These are phyloP conservation scores for Drosophila punjabiensis DNA, from an alignment of 1,140 invertebrate genomes.

Conservation along the genomic window DNA sequence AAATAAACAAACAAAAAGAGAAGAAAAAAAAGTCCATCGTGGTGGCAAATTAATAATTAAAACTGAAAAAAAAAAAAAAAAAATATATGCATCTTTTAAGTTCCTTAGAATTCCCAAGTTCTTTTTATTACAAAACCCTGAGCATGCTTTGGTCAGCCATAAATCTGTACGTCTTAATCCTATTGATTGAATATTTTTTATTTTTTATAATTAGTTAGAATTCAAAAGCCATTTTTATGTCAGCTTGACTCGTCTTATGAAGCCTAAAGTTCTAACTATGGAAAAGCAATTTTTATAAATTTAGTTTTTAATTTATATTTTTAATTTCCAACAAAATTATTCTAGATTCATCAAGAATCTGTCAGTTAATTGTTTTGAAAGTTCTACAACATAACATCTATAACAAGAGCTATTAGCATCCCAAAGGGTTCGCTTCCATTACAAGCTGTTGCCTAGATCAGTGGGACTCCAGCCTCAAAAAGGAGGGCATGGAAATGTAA, in stretches of 20 bases:
- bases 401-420: background rate
- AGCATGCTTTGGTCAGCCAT: background rate
- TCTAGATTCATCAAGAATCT: background rate
- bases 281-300: too few species aligned
- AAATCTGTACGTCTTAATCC: background rate
- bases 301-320: background rate
- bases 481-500: constrained; percentile 16
- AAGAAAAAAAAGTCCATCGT: background rate
- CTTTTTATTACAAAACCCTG: background rate
- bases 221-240: too few species aligned
- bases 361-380: background rate
- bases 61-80: background rate
- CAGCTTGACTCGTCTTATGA: too few species aligned
- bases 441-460: constrained; percentile 15
- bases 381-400: rapidly evolving
- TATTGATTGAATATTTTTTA: too few species aligned
- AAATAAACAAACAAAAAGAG: too few species aligned
- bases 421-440: constrained; percentile 3
- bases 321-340: background rate
- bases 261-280: too few species aligned
- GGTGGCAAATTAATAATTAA: too few species aligned
- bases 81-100: too few species aligned
- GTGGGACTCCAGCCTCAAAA: background rate
- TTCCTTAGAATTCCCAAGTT: background rate
- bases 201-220: too few species aligned